phyloP scores from a whole-genome alignment of 2,113 vertebrate species.

The Ctenodactylus gundi region DNA sequence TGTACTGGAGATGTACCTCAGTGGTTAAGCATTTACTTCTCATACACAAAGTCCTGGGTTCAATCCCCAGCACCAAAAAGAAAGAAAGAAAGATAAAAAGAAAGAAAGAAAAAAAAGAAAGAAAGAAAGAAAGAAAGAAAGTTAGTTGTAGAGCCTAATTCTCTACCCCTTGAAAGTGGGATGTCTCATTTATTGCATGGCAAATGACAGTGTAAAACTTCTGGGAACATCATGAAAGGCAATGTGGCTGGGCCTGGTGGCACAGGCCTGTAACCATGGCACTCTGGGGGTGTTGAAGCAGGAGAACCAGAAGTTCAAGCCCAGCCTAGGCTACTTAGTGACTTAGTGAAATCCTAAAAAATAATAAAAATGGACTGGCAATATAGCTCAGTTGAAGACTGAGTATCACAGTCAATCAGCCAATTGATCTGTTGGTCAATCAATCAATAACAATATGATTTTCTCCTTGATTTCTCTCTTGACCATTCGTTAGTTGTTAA shows the following conservation, averaged over 20 bases:
- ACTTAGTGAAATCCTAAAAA: too few relatives aligned
- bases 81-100: neutral
- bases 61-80: neutral
- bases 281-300: too few relatives aligned
- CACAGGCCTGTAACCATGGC: too few relatives aligned
- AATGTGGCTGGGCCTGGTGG: too few relatives aligned
- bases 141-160: neutral
- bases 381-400: too few relatives aligned
- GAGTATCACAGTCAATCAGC: too few relatives aligned
- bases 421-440: too few relatives aligned
- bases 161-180: neutral
- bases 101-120: neutral
- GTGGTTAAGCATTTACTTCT: neutral
- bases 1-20: neutral
- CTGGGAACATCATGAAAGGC: neutral
- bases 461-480: neutral
- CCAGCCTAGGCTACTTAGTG: too few relatives aligned
- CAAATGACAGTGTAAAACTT: neutral
- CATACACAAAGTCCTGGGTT: neutral
- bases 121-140: neutral
- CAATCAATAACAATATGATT: too few relatives aligned
- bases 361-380: too few relatives aligned
- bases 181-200: neutral
- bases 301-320: too few relatives aligned
- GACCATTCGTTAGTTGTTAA: neutral